Evolutionary conservation across 92 coral and sea anemone genomes (phyloP), one percentile per base, ranked within the genome.

Genomic region (Epizoanthus rinbou): DNA sequence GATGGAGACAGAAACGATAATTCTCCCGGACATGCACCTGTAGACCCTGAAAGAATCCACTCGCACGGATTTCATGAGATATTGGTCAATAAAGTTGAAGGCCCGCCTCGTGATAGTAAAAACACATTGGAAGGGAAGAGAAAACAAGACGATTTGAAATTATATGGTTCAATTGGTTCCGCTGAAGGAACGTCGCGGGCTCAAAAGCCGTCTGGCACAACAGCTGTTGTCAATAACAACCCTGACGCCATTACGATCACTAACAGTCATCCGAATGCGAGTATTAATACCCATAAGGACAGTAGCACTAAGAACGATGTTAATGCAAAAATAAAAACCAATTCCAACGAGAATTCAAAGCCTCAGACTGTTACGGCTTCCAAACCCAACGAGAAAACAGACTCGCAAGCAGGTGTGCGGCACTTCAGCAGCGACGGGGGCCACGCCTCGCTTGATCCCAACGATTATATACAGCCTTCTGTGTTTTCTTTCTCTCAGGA

Each of bases 71-170:
- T 80, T n/a, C 74, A 87, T 65, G 98, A 87, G 75, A 84, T 91
- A 53, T 82, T 91, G 39, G 98, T 71, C 13, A 91, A 64, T 52
- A 93, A 93, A 85, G 80, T 80, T 25, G 88, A 86, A 73, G 98
- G 98, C 0, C 98, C 98, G 13, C 94, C 95, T 63, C 14, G 17
- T 47, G 64, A 24, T 75, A 16, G 3, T 18, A 28, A 21, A 9
- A 62, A 67, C 43, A 50, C 54, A 33, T n/a, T 4, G 83, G 39
- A 60, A 16, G 66, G 22, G 58, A 73, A 57, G 67, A 53, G 33
- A 45, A 53, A n/a, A 19, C 37, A 74, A 43, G 81, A 85, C 13
- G 85, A 73, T 67, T 62, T 63, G 65, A 73, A 84, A 80, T 69
- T 85, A 23, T 85, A 88, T 75, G 88, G 88, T 14, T 88, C 86